Percentiles rank a stretch among this genome's conserved stretches.
Conservation (phyloP, 2,113 vertebrate species). For the Phylloscopus trochiloides region DNA sequence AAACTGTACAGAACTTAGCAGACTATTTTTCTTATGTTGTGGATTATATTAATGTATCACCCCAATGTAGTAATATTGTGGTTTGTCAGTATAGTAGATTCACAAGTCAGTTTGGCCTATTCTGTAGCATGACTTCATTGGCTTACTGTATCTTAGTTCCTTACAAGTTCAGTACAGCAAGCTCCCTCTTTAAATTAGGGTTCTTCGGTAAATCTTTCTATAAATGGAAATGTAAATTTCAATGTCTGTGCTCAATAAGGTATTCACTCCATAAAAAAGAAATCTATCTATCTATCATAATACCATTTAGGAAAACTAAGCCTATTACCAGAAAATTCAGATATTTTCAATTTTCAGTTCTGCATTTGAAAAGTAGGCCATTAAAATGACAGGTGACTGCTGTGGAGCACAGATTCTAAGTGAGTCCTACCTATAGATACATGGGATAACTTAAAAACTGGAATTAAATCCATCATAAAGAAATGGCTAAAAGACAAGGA, state of each 20-base stretch:
- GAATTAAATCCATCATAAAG: neutral
- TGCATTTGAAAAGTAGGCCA: slow-evolving; percentile 27
- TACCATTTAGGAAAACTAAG: slow-evolving; percentile 18
- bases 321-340: neutral
- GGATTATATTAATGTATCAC: neutral
- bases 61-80: neutral
- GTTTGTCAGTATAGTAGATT: neutral
- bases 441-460: neutral
- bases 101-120: neutral
- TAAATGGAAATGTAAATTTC: slow-evolving; percentile 26
- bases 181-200: neutral
- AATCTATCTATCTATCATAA: neutral
- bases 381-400: slow-evolving; percentile 13
- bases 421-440: neutral
- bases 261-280: slow-evolving; percentile 11
- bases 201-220: neutral
- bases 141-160: neutral
- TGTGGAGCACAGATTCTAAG: neutral
- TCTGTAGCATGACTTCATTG: neutral
- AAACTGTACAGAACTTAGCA: neutral
- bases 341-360: neutral
- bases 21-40: neutral
- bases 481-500: neutral
- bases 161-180: neutral
- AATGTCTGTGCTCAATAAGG: neutral